Evolutionary conservation across 2,797 vertebrate genomes (phyloP).

Genomic region (Bradypodion ventrale): DNA sequence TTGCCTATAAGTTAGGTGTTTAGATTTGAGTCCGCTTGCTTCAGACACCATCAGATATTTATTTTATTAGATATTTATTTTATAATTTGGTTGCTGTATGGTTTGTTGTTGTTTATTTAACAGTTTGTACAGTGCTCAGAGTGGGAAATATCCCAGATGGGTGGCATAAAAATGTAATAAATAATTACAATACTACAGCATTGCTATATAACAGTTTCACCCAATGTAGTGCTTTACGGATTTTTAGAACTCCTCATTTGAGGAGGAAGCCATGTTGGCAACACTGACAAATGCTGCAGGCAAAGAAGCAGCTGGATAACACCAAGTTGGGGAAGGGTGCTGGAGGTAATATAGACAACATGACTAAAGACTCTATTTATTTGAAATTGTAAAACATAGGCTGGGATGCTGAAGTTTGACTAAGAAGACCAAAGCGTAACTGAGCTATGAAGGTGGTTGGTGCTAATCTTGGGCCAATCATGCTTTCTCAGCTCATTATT

Average conservation of each 20-base stretch:
- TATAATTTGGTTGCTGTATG: too few species aligned
- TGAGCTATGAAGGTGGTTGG: not conserved
- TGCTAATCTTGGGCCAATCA: not conserved
- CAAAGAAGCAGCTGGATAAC: too few species aligned
- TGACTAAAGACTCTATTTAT: not conserved
- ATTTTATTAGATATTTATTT: too few species aligned
- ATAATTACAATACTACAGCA: too few species aligned
- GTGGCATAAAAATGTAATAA: too few species aligned
- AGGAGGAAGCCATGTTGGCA: not conserved
- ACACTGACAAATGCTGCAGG: not conserved
- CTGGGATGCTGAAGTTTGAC: not conserved
- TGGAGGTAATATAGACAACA: not conserved
- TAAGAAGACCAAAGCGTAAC: not conserved
- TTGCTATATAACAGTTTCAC: not conserved
- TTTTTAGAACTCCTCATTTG: not conserved
- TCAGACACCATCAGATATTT: too few species aligned
- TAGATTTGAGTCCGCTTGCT: too few species aligned
- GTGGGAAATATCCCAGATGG: too few species aligned
- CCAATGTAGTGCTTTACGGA: not conserved
- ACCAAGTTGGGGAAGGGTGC: too few species aligned
- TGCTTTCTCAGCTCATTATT: not conserved
- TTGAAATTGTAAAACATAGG: not conserved
- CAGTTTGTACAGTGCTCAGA: too few species aligned
- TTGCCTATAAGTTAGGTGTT: too few species aligned
- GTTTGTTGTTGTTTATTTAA: too few species aligned